These are phyloP conservation scores for Pseudopodoces humilis DNA, from an alignment of 2,113 vertebrate genomes.

Conservation along the genomic window DNA sequence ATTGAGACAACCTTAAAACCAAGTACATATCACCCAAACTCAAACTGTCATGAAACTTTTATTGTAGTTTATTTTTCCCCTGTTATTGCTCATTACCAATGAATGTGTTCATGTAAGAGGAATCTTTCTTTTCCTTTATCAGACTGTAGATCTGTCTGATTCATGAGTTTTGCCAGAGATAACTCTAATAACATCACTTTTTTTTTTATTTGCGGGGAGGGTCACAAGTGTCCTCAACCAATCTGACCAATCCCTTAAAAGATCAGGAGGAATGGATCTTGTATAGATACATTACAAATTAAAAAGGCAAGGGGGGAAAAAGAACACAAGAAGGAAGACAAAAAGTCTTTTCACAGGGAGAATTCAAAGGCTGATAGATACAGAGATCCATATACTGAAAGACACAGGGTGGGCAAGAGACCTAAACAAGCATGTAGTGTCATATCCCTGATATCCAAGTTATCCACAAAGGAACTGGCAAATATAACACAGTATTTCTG, in stretches of 20 bases:
- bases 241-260: neutral
- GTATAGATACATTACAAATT: neutral
- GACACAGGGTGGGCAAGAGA: accelerated
- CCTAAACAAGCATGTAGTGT: neutral
- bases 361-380: neutral
- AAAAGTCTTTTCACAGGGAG: neutral
- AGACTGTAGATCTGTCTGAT: neutral
- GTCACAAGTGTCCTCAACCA: neutral
- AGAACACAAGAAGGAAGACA: neutral
- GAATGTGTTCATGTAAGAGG: neutral
- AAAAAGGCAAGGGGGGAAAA: neutral
- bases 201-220: neutral
- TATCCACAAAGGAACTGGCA: neutral
- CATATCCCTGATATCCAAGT: neutral
- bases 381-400: neutral
- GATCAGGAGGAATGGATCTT: neutral
- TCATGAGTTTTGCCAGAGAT: neutral
- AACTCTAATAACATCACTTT: neutral
- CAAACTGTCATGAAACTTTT: neutral
- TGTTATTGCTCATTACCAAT: conserved; percentile 20
- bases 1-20: neutral
- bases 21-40: conserved; percentile 3
- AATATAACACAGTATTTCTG: neutral
- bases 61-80: conserved; percentile 14
- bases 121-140: neutral